Conservation (phyloP, 2,888 invertebrate species). For the Physocephala rufipes region DNA sequence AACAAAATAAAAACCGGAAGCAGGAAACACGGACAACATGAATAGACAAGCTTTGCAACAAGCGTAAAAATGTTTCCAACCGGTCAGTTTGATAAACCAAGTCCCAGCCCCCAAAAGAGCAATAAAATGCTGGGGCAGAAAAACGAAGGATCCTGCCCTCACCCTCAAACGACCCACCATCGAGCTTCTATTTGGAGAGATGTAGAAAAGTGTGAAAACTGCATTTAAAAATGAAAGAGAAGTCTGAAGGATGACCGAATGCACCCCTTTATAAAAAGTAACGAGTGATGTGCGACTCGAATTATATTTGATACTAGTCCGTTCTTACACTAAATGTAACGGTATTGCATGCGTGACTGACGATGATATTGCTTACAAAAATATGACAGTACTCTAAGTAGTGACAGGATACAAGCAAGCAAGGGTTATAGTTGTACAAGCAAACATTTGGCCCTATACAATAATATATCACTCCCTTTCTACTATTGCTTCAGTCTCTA, state of each 20-base stretch:
- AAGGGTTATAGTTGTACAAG: too few species aligned
- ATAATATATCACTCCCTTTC: too few species aligned
- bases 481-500: neutral
- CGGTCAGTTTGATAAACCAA: neutral
- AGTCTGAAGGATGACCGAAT: neutral
- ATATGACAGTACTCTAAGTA: slow-evolving; percentile 5
- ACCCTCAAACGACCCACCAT: neutral
- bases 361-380: slow-evolving; percentile 20
- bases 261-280: neutral
- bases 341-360: slow-evolving; percentile 9
- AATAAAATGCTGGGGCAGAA: too few species aligned
- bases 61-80: slow-evolving; percentile 12
- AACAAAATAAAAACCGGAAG: slow-evolving; percentile 32
- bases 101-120: neutral
- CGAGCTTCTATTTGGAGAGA: neutral
- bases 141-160: too few species aligned
- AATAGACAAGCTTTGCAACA: slow-evolving; percentile 15
- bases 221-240: neutral
- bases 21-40: slow-evolving; percentile 31
- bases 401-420: neutral
- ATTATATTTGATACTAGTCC: neutral
- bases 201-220: neutral
- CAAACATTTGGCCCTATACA: too few species aligned
- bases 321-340: neutral
- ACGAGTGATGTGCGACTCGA: neutral